A percentile compares a stretch with the other conserved stretches of the same genome.
These are phyloP conservation scores for Sebastes diploproa DNA, from an alignment of 2,797 vertebrate species.

Conservation along the genomic window DNA sequence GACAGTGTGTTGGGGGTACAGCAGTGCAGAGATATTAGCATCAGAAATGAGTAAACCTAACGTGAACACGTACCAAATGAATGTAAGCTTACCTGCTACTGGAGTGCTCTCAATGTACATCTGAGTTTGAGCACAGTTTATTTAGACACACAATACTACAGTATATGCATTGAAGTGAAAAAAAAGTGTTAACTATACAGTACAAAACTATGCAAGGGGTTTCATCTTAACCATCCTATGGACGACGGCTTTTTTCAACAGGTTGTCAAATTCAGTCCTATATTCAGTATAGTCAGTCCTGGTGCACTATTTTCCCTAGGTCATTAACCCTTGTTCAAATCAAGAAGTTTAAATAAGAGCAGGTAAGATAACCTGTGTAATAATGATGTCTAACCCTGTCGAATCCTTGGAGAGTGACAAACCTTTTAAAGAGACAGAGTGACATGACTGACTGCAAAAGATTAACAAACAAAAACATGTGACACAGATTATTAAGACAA, in stretches of 20 bases:
- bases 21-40: constrained; percentile 58
- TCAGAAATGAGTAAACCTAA: constrained; percentile 43
- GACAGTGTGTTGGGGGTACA: constrained; percentile 48
- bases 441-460: constrained; percentile 9
- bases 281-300: constrained; percentile 6
- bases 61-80: constrained; percentile 24
- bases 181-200: constrained; percentile 60
- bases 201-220: constrained; percentile 52
- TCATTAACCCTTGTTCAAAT: constrained; percentile 22
- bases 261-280: constrained; percentile 6
- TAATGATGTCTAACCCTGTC: not conserved
- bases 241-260: not conserved
- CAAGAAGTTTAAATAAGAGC: constrained; percentile 27
- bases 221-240: constrained; percentile 17
- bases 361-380: not conserved
- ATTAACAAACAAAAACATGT: constrained; percentile 9
- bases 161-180: constrained; percentile 48
- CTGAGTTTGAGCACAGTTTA: constrained; percentile 32
- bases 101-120: constrained; percentile 26
- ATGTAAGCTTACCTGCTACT: constrained; percentile 45
- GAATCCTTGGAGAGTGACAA: not conserved
- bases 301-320: not conserved
- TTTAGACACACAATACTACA: constrained; percentile 49
- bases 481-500: constrained; percentile 31
- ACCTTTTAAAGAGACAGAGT: not conserved